A percentile compares a stretch with the other conserved stretches of the same genome.
Evolutionary conservation across 2,888 invertebrate genomes (phyloP).

Genomic region (Platycheirus rosarum): DNA sequence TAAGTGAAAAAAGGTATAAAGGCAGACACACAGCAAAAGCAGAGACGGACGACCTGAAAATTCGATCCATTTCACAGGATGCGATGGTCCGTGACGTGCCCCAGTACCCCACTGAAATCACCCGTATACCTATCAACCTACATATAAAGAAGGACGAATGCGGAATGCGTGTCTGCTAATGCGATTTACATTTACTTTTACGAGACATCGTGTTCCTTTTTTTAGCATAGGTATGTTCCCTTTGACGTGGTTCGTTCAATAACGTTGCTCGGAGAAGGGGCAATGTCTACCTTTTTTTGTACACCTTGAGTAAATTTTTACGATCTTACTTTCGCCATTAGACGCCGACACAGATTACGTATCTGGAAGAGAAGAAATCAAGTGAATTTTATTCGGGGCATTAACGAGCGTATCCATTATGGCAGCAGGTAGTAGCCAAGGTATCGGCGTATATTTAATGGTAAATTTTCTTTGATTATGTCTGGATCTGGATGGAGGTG

Average conservation of each 20-base stretch:
- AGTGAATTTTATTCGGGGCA: constrained; percentile 61
- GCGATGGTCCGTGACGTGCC: constrained; percentile 35
- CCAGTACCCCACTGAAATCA: constrained; percentile 44
- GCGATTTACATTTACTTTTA: constrained; percentile 69
- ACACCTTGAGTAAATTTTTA: constrained; percentile 62
- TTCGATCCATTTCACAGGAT: constrained; percentile 40
- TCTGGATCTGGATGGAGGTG: constrained; percentile 4
- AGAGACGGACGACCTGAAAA: background rate
- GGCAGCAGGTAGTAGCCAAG: constrained; percentile 19
- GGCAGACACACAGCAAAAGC: constrained; percentile 27
- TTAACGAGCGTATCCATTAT: constrained; percentile 61
- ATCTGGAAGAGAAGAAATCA: constrained; percentile 57
- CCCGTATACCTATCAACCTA: too few species aligned
- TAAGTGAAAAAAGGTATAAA: constrained; percentile 31
- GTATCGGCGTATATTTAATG: constrained; percentile 3
- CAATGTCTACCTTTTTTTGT: constrained; percentile 9
- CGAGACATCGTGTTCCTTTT: constrained; percentile 31
- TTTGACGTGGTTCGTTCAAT: constrained; percentile 39
- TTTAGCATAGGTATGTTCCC: constrained; percentile 29
- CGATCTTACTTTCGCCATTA: constrained; percentile 62
- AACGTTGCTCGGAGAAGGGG: background rate
- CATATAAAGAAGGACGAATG: constrained; percentile 23
- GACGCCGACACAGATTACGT: constrained; percentile 57
- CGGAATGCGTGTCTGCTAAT: constrained; percentile 66
- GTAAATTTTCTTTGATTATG: constrained; percentile 46